Conservation (phyloP, 2,888 invertebrate genomes). For the Stomorhina lunata region DNA sequence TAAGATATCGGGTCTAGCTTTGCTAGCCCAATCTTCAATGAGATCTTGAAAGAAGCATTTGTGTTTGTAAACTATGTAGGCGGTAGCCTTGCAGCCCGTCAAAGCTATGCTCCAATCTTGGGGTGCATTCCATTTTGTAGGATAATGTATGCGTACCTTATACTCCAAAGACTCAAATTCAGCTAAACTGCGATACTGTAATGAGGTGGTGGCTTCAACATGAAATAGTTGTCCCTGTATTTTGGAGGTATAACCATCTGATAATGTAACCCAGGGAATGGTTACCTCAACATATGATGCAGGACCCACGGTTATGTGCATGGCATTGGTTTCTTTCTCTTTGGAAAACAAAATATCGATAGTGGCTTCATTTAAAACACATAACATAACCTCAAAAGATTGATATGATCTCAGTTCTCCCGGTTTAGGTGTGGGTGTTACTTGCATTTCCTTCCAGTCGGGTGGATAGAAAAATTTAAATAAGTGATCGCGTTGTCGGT, state of each 20-base stretch:
- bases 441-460: conserved; percentile 89
- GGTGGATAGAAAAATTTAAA: conserved; percentile 98
- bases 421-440: conserved; percentile 90
- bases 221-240: conserved; percentile 96
- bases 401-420: conserved; percentile 94
- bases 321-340: conserved; percentile 94
- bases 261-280: conserved; percentile 94
- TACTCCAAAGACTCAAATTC: conserved; percentile 98
- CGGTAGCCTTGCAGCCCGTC: conserved; percentile 96
- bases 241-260: conserved; percentile 93
- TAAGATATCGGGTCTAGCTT: conserved; percentile 94
- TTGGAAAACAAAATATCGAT: conserved; percentile 98
- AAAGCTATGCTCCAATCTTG: conserved; percentile 96
- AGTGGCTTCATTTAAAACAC: conserved; percentile 94
- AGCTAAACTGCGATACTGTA: conserved; percentile 94
- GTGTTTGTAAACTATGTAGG: conserved; percentile 95
- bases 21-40: conserved; percentile 97
- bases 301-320: conserved; percentile 96
- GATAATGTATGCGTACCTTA: conserved; percentile 89
- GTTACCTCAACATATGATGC: conserved; percentile 98
- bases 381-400: conserved; percentile 94
- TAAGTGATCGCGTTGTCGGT: conserved; percentile 95
- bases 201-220: conserved; percentile 96
- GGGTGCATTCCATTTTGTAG: conserved; percentile 96
- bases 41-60: conserved; percentile 98